These are phyloP conservation scores for Leucopsar rothschildi DNA, from an alignment of 2,113 vertebrate species.

Conservation along the genomic window DNA sequence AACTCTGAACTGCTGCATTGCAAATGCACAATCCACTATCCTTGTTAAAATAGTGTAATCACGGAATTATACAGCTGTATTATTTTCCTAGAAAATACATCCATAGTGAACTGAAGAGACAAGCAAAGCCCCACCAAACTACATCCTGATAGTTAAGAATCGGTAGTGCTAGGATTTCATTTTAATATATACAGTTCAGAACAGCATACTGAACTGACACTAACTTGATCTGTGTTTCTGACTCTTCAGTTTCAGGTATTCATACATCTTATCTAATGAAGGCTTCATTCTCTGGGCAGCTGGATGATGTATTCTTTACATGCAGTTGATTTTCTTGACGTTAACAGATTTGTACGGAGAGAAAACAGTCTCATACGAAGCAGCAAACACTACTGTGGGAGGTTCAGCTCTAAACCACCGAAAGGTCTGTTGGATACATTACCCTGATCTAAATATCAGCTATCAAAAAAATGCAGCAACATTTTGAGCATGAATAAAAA, in stretches of 20 bases:
- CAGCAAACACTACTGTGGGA: neutral
- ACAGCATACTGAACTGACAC: neutral
- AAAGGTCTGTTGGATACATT: neutral
- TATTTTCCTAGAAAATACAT: neutral
- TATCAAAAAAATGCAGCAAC: neutral
- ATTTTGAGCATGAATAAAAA: neutral
- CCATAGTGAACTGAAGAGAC: neutral
- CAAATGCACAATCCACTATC: neutral
- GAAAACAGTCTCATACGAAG: neutral
- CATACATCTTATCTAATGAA: constrained; percentile 30
- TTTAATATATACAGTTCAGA: neutral
- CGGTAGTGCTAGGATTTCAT: neutral
- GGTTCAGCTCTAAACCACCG: neutral
- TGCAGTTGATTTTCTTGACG: neutral
- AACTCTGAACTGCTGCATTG: neutral
- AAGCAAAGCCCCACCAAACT: neutral
- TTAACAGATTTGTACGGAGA: neutral
- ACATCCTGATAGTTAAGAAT: neutral
- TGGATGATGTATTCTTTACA: constrained; percentile 14
- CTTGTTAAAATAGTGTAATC: neutral
- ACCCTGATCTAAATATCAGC: neutral
- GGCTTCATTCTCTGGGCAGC: neutral
- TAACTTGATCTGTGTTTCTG: constrained; percentile 26
- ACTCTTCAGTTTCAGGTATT: constrained; percentile 29
- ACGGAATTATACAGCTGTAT: constrained; percentile 16